Evolutionary conservation across 2,888 invertebrate species (phyloP).

Genomic region (Rotaria sp.): DNA sequence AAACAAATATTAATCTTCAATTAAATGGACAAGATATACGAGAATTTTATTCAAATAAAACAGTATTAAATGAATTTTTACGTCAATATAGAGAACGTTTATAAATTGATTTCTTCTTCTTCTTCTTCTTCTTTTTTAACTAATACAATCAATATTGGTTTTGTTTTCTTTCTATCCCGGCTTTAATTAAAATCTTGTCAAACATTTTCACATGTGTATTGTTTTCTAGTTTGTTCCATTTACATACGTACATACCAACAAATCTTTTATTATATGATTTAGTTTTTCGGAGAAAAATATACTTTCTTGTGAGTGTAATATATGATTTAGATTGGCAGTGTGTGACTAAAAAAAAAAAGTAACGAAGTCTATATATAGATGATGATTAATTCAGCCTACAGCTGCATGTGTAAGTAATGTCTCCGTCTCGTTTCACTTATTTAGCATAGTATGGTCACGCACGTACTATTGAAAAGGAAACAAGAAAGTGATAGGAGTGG

Average conservation of each 20-base stretch:
- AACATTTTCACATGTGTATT: background rate
- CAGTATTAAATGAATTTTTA: background rate
- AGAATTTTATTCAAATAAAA: slow-evolving; percentile 18
- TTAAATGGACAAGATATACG: slow-evolving; percentile 6
- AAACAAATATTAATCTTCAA: slow-evolving; percentile 4
- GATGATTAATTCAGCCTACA: slow-evolving; percentile 4
- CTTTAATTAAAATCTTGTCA: background rate
- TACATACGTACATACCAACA: background rate
- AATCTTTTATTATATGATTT: background rate
- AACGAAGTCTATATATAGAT: background rate
- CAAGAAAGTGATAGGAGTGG: background rate
- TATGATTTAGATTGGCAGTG: background rate
- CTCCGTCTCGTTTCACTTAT: background rate
- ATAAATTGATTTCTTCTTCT: background rate
- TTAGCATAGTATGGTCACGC: slow-evolving; percentile 6
- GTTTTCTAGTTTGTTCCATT: background rate
- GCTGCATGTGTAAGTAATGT: background rate
- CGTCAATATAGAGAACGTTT: background rate
- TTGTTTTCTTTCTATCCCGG: background rate
- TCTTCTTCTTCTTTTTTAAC: background rate
- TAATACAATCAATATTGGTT: background rate
- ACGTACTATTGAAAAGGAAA: background rate
- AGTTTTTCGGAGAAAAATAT: background rate
- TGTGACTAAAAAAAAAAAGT: background rate
- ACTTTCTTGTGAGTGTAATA: background rate